Evolutionary conservation across 1,140 invertebrate genomes (phyloP).

Genomic region (Pogonomyrmex barbatus): DNA sequence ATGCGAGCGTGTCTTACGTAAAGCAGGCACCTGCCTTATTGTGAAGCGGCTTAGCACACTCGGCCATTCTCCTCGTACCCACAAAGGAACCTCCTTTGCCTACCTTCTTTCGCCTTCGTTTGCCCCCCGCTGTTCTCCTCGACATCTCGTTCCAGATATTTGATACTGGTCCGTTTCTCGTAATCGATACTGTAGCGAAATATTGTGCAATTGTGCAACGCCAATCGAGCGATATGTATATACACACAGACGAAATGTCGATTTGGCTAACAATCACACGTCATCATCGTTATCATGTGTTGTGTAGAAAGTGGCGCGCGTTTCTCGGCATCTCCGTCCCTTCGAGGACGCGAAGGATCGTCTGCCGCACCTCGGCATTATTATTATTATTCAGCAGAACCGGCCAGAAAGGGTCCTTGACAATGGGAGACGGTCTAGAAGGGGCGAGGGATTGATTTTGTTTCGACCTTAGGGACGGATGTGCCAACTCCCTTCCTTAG

Average conservation of each 20-base stretch:
- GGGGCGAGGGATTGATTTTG: slow-evolving; percentile 22
- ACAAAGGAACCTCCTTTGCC: neutral
- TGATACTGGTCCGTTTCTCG: slow-evolving; percentile 58
- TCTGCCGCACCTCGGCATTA: neutral
- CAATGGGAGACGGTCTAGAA: slow-evolving; percentile 39
- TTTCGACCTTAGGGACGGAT: slow-evolving; percentile 14
- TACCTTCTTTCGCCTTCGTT: neutral
- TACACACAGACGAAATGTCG: neutral
- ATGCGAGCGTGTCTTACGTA: slow-evolving; percentile 39
- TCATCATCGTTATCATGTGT: neutral
- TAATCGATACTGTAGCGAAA: slow-evolving; percentile 62
- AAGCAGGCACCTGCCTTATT: slow-evolving; percentile 68
- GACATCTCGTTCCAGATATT: slow-evolving; percentile 70
- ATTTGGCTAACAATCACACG: neutral
- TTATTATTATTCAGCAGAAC: slow-evolving; percentile 39
- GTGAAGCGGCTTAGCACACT: slow-evolving; percentile 55
- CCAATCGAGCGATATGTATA: slow-evolving; percentile 13
- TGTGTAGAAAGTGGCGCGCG: slow-evolving; percentile 24
- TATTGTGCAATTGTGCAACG: slow-evolving; percentile 35
- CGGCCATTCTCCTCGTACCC: slow-evolving; percentile 60
- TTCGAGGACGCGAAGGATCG: slow-evolving; percentile 66
- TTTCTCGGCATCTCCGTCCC: slow-evolving; percentile 30
- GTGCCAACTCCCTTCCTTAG: neutral
- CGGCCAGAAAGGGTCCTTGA: slow-evolving; percentile 42
- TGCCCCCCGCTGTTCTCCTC: neutral